These are phyloP conservation scores for Microctonus brassicae DNA, from an alignment of 2,888 invertebrate genomes.

Conservation along the genomic window DNA sequence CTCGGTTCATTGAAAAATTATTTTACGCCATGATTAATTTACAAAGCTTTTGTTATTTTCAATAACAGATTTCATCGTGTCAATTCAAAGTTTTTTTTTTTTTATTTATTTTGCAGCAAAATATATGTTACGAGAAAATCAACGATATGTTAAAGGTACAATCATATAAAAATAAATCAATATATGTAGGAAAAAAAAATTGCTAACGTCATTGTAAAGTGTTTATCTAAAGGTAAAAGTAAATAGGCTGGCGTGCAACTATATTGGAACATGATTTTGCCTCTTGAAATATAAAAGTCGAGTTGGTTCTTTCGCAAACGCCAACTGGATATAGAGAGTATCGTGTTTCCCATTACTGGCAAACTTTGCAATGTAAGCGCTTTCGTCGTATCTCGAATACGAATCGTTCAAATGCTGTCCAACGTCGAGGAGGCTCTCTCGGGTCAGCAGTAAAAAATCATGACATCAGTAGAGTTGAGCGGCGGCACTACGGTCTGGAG, in stretches of 20 bases:
- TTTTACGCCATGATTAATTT: slow-evolving; percentile 19
- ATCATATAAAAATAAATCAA: neutral
- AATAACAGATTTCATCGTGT: slow-evolving; percentile 12
- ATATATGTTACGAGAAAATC: neutral
- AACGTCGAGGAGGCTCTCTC: neutral
- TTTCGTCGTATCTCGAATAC: slow-evolving; percentile 5
- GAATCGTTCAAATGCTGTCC: slow-evolving; percentile 5
- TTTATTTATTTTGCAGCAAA: neutral
- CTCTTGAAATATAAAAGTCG: slow-evolving; percentile 3
- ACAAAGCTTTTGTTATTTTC: slow-evolving; percentile 18
- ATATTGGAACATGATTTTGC: neutral
- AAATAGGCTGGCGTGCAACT: neutral
- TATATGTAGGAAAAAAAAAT: neutral
- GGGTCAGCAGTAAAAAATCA: slow-evolving; percentile 5
- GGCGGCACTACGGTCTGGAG: slow-evolving; percentile 1
- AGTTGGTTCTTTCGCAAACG: neutral
- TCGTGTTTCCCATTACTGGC: slow-evolving; percentile 5
- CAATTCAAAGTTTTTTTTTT: slow-evolving; percentile 6
- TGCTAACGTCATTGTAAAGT: neutral
- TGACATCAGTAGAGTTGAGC: slow-evolving; percentile 5
- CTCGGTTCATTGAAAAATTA: slow-evolving; percentile 33
- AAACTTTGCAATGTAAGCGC: slow-evolving; percentile 2
- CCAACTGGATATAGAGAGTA: slow-evolving; percentile 2
- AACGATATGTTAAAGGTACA: neutral
- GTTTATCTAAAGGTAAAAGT: neutral